These are phyloP conservation scores for Orgyia antiqua DNA, from an alignment of 2,888 invertebrate genomes.

Conservation along the genomic window DNA sequence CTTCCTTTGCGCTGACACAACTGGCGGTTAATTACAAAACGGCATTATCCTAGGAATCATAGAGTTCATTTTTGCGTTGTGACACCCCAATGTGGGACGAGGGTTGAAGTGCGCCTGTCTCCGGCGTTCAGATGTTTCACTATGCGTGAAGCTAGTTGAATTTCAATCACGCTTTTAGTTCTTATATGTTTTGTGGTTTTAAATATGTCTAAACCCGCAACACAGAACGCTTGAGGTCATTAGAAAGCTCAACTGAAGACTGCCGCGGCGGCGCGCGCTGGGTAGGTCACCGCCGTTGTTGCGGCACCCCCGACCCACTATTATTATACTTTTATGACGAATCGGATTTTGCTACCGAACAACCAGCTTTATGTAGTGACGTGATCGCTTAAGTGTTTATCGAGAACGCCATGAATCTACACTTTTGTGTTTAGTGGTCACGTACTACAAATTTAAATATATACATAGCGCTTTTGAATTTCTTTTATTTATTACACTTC, in stretches of 20 bases:
- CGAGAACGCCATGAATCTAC: conserved; percentile 24
- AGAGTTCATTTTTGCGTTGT: conserved; percentile 62
- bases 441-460: no score
- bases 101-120: conserved; percentile 55
- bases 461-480: conserved; percentile 33
- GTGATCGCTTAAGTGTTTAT: conserved; percentile 42
- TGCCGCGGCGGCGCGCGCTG: conserved; percentile 74
- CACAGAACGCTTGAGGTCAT: conserved; percentile 74
- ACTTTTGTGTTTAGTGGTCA: conserved; percentile 13
- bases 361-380: conserved; percentile 52
- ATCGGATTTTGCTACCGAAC: conserved; percentile 68
- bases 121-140: conserved; percentile 35
- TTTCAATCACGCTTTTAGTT: conserved; percentile 50
- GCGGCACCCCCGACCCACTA: conserved; percentile 74
- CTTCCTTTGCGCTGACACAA: conserved; percentile 42
- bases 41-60: conserved; percentile 51
- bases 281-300: conserved; percentile 71
- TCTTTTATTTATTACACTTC: conserved; percentile 39
- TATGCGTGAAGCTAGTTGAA: conserved; percentile 51
- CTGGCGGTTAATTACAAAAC: conserved; percentile 57
- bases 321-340: conserved; percentile 78
- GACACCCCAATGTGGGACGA: conserved; percentile 21
- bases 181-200: conserved; percentile 44
- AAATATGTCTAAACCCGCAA: conserved; percentile 52
- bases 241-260: conserved; percentile 74